phyloP scores from a whole-genome alignment of 2,113 vertebrate species.

The Zootoca vivipara region DNA sequence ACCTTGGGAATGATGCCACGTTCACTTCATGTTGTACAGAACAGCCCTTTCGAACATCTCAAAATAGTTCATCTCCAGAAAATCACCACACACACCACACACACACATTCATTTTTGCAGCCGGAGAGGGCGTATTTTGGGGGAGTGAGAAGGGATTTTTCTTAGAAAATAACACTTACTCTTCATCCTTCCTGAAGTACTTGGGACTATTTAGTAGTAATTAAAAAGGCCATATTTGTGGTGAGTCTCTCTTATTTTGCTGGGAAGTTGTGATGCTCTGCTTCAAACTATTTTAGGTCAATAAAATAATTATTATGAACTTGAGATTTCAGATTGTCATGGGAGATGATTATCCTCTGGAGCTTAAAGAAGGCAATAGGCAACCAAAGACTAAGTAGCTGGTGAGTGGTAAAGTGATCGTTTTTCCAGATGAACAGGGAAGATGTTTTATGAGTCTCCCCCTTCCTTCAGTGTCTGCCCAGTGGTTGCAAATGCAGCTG shows the following conservation, averaged over 20 bases:
- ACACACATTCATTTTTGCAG: too few relatives aligned
- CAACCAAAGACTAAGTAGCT: neutral
- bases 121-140: too few relatives aligned
- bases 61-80: too few relatives aligned
- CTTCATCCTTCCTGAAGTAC: neutral
- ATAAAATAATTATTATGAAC: slow-evolving; percentile 3
- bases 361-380: neutral
- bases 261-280: neutral
- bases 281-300: slow-evolving; percentile 5
- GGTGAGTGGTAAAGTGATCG: neutral
- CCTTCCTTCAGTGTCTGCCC: slow-evolving; percentile 3
- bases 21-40: too few relatives aligned
- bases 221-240: neutral
- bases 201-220: slow-evolving; percentile 6
- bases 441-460: neutral
- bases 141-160: neutral
- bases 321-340: neutral
- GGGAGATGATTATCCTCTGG: neutral
- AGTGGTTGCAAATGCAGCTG: neutral
- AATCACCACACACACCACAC: too few relatives aligned
- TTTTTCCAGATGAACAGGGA: neutral
- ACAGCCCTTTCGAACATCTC: too few relatives aligned
- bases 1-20: too few relatives aligned
- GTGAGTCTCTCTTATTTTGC: neutral
- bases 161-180: neutral